phyloP scores from a whole-genome alignment of 2,888 invertebrate species.

The Microplitis deprimator region DNA sequence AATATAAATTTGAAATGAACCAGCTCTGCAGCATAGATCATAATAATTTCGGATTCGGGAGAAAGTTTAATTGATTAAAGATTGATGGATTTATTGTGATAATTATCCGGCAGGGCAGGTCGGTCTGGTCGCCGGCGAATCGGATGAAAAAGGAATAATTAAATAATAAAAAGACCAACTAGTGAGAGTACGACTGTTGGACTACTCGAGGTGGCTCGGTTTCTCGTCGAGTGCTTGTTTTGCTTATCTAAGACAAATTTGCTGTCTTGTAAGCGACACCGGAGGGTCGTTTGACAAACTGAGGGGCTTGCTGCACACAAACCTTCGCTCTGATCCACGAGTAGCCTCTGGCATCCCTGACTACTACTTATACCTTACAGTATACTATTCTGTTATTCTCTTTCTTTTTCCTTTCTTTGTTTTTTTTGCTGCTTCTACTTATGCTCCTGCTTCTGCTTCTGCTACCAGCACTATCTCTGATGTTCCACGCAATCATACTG shows the following conservation, averaged over 20 bases:
- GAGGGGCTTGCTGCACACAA: constrained; percentile 56
- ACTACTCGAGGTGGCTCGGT: constrained; percentile 39
- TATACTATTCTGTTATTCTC: background rate
- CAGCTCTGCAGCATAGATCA: too few relatives aligned
- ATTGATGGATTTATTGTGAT: too few relatives aligned
- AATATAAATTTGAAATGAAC: background rate
- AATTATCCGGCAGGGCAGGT: too few relatives aligned
- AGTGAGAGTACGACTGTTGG: constrained; percentile 13
- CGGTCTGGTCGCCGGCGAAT: background rate
- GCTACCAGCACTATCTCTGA: background rate
- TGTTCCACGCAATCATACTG: background rate
- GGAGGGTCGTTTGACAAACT: constrained; percentile 68
- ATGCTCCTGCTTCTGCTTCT: background rate
- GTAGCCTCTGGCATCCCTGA: constrained; percentile 38
- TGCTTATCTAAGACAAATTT: constrained; percentile 70
- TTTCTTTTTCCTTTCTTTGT: background rate
- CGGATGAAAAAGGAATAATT: background rate
- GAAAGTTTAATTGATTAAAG: background rate
- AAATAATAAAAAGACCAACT: constrained; percentile 23
- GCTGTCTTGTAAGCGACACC: constrained; percentile 69
- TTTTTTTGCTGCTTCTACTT: background rate
- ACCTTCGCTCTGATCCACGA: constrained; percentile 28
- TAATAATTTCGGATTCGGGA: too few relatives aligned
- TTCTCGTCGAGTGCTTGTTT: constrained; percentile 64
- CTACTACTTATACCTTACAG: background rate